Conservation (phyloP, 2,888 invertebrate genomes). For the Cantharis lateralis region DNA sequence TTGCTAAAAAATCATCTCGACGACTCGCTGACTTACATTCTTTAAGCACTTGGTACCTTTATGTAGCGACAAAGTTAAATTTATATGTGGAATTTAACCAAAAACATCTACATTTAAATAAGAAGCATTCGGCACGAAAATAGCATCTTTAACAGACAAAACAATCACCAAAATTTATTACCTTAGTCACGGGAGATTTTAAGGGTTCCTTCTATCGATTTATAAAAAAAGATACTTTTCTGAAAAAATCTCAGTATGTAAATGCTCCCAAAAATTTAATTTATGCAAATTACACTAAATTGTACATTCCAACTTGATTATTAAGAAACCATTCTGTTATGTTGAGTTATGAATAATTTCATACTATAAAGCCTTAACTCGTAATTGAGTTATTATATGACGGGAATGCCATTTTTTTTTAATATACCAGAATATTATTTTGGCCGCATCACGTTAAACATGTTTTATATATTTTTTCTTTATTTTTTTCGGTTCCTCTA, state of each 20-base stretch:
- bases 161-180: constrained; percentile 20
- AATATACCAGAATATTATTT: background rate
- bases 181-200: background rate
- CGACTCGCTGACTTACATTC: constrained; percentile 19
- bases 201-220: background rate
- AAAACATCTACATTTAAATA: constrained; percentile 26
- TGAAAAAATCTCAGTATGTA: background rate
- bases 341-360: background rate
- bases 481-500: background rate
- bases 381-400: background rate
- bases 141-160: constrained; percentile 24
- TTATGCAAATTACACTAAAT: constrained; percentile 19
- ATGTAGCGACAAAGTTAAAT: constrained; percentile 19
- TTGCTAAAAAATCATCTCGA: constrained; percentile 13
- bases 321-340: background rate
- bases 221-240: background rate
- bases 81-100: constrained; percentile 17
- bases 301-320: constrained; percentile 13
- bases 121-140: constrained; percentile 14
- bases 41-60: constrained; percentile 14
- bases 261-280: background rate
- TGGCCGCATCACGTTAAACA: background rate
- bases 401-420: background rate
- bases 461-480: background rate
- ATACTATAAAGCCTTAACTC: background rate